These are phyloP conservation scores for Batillaria attramentaria DNA, from an alignment of 1,140 invertebrate genomes.

Conservation along the genomic window DNA sequence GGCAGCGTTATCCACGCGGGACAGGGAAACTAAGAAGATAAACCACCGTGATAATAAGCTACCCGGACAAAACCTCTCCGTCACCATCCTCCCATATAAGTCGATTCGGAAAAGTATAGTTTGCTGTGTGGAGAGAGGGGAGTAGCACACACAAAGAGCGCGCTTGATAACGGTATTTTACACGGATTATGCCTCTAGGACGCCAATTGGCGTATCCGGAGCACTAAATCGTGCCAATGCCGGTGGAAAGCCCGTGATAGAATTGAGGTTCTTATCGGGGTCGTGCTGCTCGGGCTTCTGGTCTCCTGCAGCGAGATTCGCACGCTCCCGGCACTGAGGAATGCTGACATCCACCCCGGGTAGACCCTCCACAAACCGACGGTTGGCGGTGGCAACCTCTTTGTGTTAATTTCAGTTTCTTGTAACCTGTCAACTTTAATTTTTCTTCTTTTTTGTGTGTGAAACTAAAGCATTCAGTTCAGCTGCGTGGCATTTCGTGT, in stretches of 20 bases:
- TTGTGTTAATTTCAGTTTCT: too few species aligned
- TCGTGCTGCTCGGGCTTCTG: not conserved
- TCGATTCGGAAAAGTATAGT: conserved; percentile 9
- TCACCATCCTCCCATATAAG: conserved; percentile 3
- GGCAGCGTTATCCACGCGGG: not conserved
- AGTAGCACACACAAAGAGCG: conserved; percentile 10
- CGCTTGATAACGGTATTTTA: conserved; percentile 7
- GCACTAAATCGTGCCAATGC: conserved; percentile 8
- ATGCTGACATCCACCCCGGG: not conserved
- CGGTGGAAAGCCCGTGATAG: not conserved
- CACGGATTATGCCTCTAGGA: conserved; percentile 19
- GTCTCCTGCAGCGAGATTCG: not conserved
- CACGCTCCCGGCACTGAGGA: not conserved
- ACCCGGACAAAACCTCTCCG: not conserved
- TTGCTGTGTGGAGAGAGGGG: conserved; percentile 14
- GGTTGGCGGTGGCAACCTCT: too few species aligned
- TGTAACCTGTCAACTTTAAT: too few species aligned
- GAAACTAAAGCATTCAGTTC: too few species aligned
- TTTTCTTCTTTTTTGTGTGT: too few species aligned
- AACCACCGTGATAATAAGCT: not conserved
- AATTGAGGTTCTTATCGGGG: not conserved
- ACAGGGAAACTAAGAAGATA: conserved; percentile 6
- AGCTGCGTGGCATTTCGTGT: too few species aligned
- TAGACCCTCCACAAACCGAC: too few species aligned
- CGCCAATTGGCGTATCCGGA: not conserved